Base-by-base conservation (phyloP, 30 jellyfish, hydroid and myxozoan genomes). In the Morbakka virulenta region DNA sequence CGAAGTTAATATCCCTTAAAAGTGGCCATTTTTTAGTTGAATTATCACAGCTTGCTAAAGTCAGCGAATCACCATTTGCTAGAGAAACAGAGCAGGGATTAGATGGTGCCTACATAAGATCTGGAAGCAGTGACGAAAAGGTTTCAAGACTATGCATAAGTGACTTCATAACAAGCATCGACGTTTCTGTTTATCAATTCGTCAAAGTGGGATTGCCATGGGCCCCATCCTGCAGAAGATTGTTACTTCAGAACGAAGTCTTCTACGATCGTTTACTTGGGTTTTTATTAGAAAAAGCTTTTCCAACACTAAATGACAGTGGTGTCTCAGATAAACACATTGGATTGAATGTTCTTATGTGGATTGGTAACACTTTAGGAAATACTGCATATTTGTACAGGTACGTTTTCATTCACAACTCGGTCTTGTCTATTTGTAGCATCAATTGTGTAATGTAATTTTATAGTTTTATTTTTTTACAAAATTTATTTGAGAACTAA, bases 11-110 rank as follows among this genome's bases (percentile, higher is more conserved):
- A 26, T 14, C 69, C 17, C 51, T 75, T 14, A 84, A 90, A 48
- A 82, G 91, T 62, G 33, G 80, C 22, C 66, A 77, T 41, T 64
- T 90, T 31, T 74, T 84, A 0, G 57, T 90, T 2, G 88, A 89
- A 24, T 65, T 89, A 30, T 90, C 74, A 26, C 64, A 84, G 62
- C 74, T 57, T 4, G 6, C 84, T 11, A 25, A 3, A 20, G 49
- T 28, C 34, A 26, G 32, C 77, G 28, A 22, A n/a, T 17, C 4
- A 0, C 28, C 29, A 4, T 9, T n/a, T 26, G 71, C 26, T 21
- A 31, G 31, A 65, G 87, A 31, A 24, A n/a, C 23, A 21, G 67
- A 22, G 1, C 29, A 33, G 27, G 69, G 57, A 1, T 28, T 29
- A 50, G 57, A 41, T 41, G 57, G 57, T 6, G 53, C 76, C 30